These are phyloP conservation scores for Apis florea DNA, from an alignment of 1,140 invertebrate genomes.

Conservation along the genomic window DNA sequence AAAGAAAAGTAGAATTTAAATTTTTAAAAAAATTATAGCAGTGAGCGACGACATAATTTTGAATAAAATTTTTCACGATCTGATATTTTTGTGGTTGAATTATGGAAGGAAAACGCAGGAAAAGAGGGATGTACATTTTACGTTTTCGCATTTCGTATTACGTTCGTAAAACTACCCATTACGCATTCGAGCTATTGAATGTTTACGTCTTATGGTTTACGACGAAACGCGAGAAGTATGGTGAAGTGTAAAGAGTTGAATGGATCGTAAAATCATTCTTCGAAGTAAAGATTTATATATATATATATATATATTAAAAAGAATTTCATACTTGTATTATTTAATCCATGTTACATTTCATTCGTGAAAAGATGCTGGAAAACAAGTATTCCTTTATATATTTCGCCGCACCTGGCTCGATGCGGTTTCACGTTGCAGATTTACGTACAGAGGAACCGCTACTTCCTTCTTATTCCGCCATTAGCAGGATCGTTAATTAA, in stretches of 20 bases:
- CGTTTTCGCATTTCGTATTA: slow-evolving; percentile 30
- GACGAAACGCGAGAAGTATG: slow-evolving; percentile 58
- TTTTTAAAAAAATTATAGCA: too few species aligned
- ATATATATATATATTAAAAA: background rate
- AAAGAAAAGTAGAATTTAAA: too few species aligned
- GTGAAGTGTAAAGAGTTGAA: background rate
- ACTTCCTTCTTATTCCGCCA: slow-evolving; percentile 50
- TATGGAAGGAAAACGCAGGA: too few species aligned
- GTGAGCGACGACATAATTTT: too few species aligned
- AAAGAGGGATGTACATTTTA: background rate
- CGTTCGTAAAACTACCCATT: slow-evolving; percentile 50
- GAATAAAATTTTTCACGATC: too few species aligned
- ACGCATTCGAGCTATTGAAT: slow-evolving; percentile 49
- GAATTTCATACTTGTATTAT: background rate
- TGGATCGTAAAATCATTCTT: background rate
- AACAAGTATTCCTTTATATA: too few species aligned
- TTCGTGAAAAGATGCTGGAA: background rate
- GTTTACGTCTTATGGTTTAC: slow-evolving; percentile 57
- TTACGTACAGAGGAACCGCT: slow-evolving; percentile 31
- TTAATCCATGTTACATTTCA: background rate
- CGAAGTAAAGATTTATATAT: background rate
- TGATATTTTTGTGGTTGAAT: background rate
- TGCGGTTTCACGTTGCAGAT: slow-evolving; percentile 13
- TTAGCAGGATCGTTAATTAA: slow-evolving; percentile 67
- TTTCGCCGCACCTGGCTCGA: slow-evolving; percentile 18